A percentile compares a stretch with the other conserved stretches of the same genome.
Conservation (phyloP, 1,140 invertebrate genomes). For the Cheumatopsyche charites region DNA sequence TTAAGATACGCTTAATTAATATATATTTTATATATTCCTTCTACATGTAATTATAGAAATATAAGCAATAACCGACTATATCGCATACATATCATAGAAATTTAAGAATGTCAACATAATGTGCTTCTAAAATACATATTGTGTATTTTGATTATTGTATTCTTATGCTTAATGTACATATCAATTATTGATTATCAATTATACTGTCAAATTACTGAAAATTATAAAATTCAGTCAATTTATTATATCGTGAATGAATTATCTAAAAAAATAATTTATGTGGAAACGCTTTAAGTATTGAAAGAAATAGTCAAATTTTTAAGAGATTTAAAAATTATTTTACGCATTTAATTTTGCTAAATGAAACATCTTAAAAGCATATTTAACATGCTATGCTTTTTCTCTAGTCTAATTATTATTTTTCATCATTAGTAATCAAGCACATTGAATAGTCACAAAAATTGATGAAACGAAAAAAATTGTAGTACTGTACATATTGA, state of each 20-base stretch:
- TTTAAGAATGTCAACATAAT: constrained; percentile 10
- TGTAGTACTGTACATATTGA: too few species aligned
- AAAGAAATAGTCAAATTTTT: too few species aligned
- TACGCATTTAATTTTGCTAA: too few species aligned
- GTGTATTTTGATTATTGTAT: constrained; percentile 15
- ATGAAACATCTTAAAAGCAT: too few species aligned
- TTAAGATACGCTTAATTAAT: constrained; percentile 16
- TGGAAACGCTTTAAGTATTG: too few species aligned
- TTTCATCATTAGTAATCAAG: too few species aligned
- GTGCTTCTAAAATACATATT: background rate
- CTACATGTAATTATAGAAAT: constrained; percentile 23
- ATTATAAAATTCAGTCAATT: background rate
- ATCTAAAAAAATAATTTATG: too few species aligned
- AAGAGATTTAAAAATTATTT: too few species aligned
- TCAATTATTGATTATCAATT: constrained; percentile 11
- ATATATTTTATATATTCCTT: constrained; percentile 20
- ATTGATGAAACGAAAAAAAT: too few species aligned
- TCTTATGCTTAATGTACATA: constrained; percentile 5
- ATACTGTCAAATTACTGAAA: constrained; percentile 1
- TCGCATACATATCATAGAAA: constrained; percentile 47
- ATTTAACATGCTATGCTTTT: too few species aligned
- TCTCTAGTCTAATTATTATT: too few species aligned
- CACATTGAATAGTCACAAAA: too few species aligned
- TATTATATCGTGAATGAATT: background rate
- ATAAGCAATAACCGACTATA: constrained; percentile 49